Conservation (phyloP, 2,113 vertebrate genomes). For the Emydura subglobosa region DNA sequence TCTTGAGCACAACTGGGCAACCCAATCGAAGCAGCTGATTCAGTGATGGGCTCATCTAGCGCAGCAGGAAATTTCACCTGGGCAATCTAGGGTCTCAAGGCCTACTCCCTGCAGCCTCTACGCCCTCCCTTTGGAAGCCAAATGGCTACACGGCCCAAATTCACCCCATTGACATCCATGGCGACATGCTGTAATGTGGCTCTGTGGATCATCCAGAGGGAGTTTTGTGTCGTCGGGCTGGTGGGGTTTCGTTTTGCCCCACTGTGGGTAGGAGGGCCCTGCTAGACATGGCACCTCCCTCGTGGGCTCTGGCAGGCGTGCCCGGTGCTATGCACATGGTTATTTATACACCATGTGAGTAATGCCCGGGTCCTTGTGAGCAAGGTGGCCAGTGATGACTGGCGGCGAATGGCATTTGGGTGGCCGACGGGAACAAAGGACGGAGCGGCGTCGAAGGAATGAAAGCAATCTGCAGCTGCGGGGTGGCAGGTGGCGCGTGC, state of each 20-base stretch:
- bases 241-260: background rate
- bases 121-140: background rate
- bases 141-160: background rate
- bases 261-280: background rate
- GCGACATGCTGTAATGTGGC: background rate
- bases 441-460: background rate
- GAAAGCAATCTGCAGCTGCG: background rate
- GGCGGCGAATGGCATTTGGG: background rate
- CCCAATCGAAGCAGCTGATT: background rate
- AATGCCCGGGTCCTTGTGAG: no score
- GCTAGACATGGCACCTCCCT: background rate
- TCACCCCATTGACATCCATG: no score
- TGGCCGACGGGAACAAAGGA: background rate
- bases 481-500: background rate
- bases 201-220: background rate
- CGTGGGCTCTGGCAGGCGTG: background rate
- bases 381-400: background rate
- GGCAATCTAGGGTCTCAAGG: background rate
- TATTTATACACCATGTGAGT: background rate
- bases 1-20: background rate
- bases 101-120: background rate
- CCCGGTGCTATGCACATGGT: background rate
- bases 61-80: background rate
- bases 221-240: background rate
- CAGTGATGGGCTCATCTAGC: background rate